These are phyloP conservation scores for Trichogramma dendrolimi DNA, from an alignment of 2,888 invertebrate genomes.

Conservation along the genomic window DNA sequence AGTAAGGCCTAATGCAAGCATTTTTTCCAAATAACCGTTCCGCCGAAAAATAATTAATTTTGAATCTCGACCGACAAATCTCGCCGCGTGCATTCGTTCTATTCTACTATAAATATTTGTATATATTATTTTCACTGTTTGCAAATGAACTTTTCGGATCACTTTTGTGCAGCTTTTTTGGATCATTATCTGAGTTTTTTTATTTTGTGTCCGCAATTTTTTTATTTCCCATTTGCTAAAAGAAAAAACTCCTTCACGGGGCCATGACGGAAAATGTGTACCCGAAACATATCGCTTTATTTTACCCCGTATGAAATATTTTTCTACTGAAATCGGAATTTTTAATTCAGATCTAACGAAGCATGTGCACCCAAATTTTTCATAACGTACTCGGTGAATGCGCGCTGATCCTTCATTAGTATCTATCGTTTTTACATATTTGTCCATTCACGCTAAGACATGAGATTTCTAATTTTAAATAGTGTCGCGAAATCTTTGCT, in stretches of 20 bases:
- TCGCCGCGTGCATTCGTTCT: conserved; percentile 20
- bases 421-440: too few relatives aligned
- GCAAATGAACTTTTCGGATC: background rate
- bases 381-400: too few relatives aligned
- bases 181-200: background rate
- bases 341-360: too few relatives aligned
- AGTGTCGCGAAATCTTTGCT: conserved; percentile 13
- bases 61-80: conserved; percentile 26
- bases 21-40: background rate
- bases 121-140: background rate
- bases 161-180: background rate
- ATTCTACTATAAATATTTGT: background rate
- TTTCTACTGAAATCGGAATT: conserved; percentile 12
- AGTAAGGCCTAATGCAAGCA: conserved; percentile 43
- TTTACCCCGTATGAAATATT: conserved; percentile 16
- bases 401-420: too few relatives aligned
- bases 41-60: conserved; percentile 16
- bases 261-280: conserved; percentile 6
- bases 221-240: background rate
- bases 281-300: background rate
- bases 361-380: too few relatives aligned
- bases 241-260: conserved; percentile 16
- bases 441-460: too few relatives aligned
- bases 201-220: background rate
- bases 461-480: too few relatives aligned